These are phyloP conservation scores for Penaeus indicus DNA, from an alignment of 1,140 invertebrate species.

Conservation along the genomic window DNA sequence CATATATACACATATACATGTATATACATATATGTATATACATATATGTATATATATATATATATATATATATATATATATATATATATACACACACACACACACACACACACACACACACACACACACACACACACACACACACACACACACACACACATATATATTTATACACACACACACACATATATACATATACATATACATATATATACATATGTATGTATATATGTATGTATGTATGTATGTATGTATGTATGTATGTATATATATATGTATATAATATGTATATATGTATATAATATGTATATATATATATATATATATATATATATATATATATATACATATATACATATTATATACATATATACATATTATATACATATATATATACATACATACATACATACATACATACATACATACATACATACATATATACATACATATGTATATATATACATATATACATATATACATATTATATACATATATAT, in stretches of 20 bases:
- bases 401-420: too few species aligned
- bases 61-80: neutral
- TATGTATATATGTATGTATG: neutral
- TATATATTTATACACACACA: neutral
- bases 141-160: neutral
- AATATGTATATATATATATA: too few species aligned
- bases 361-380: too few species aligned
- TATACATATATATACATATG: neutral
- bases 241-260: slow-evolving; percentile 17
- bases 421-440: neutral
- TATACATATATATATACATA: too few species aligned
- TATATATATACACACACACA: neutral
- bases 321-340: neutral
- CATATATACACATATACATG: neutral
- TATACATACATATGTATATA: neutral
- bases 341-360: too few species aligned
- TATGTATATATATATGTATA: neutral
- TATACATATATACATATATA: neutral
- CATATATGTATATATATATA: neutral
- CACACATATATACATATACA: slow-evolving; percentile 1
- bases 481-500: slow-evolving; percentile 10
- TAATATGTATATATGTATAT: slow-evolving; percentile 5
- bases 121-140: neutral
- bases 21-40: neutral
- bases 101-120: neutral